phyloP scores from a whole-genome alignment of 2,113 vertebrate species.

The Nettapus auritus region DNA sequence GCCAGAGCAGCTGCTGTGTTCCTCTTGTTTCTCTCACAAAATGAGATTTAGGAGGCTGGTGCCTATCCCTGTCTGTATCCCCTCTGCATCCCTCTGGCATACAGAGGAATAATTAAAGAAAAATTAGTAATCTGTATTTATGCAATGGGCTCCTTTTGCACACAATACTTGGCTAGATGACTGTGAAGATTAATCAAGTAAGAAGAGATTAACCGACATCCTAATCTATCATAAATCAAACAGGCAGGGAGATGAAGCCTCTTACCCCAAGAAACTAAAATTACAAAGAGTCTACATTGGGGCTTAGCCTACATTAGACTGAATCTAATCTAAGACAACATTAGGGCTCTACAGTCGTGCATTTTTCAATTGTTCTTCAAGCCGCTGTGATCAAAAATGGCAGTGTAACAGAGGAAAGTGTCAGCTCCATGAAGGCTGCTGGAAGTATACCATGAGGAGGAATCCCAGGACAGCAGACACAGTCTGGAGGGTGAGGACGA shows the following conservation, averaged over 20 bases:
- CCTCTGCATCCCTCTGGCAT: neutral
- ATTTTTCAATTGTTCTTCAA: neutral
- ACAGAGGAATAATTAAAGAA: neutral
- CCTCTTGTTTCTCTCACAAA: neutral
- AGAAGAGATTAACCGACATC: slow-evolving; percentile 9
- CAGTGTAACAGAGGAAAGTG: neutral
- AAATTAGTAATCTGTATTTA: slow-evolving; percentile 16
- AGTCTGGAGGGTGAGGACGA: slow-evolving; percentile 78
- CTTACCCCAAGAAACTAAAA: neutral
- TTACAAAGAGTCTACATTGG: neutral
- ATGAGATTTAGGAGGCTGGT: neutral
- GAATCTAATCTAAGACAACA: neutral
- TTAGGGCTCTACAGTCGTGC: neutral
- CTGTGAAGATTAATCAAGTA: neutral
- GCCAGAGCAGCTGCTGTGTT: slow-evolving; percentile 16
- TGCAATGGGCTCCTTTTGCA: neutral
- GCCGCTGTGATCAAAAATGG: neutral
- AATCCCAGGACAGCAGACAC: slow-evolving; percentile 74
- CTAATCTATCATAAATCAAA: slow-evolving; percentile 20
- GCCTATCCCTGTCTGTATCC: neutral
- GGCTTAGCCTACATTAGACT: slow-evolving; percentile 4
- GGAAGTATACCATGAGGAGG: slow-evolving; percentile 76
- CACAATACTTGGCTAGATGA: neutral
- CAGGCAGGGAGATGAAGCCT: neutral
- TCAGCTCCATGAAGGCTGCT: neutral